Conservation (phyloP, 1,140 invertebrate species). For the Papilio helenus region DNA sequence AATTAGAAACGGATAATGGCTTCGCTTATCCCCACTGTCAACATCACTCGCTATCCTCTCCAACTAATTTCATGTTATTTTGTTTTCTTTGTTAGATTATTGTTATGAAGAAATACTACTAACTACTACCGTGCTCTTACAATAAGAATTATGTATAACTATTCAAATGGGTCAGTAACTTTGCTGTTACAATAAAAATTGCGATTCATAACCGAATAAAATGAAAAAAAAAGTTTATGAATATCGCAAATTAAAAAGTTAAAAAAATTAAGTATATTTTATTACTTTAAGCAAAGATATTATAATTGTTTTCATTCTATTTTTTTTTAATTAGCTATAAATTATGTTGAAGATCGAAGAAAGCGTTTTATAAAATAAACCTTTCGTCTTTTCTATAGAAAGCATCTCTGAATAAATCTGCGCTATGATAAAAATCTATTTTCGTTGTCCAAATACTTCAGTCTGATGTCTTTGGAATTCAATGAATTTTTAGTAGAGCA, state of each 20-base stretch:
- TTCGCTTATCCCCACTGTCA: conserved; percentile 2
- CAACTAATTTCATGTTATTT: conserved; percentile 1
- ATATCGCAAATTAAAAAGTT: no score
- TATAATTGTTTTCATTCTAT: no score
- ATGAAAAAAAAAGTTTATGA: no score
- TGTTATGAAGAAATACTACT: not conserved
- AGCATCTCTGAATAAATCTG: conserved; percentile 8
- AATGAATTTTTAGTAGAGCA: conserved; percentile 11
- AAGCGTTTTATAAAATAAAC: not conserved
- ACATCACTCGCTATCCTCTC: not conserved
- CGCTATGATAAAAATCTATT: conserved; percentile 19
- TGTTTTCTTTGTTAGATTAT: conserved; percentile 3
- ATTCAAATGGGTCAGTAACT: no score
- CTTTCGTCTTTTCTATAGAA: not conserved
- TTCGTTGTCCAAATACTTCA: conserved; percentile 20
- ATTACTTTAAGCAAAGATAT: no score
- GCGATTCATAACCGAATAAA: no score
- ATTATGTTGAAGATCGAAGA: not conserved
- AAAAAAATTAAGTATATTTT: no score
- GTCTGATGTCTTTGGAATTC: conserved; percentile 10
- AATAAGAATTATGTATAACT: no score
- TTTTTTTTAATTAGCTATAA: not conserved
- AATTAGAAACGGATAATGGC: conserved; percentile 24
- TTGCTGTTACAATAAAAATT: no score
- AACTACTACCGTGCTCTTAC: not conserved